Base-by-base conservation (phyloP, 2,888 invertebrate genomes). In the Sisyra nigra region DNA sequence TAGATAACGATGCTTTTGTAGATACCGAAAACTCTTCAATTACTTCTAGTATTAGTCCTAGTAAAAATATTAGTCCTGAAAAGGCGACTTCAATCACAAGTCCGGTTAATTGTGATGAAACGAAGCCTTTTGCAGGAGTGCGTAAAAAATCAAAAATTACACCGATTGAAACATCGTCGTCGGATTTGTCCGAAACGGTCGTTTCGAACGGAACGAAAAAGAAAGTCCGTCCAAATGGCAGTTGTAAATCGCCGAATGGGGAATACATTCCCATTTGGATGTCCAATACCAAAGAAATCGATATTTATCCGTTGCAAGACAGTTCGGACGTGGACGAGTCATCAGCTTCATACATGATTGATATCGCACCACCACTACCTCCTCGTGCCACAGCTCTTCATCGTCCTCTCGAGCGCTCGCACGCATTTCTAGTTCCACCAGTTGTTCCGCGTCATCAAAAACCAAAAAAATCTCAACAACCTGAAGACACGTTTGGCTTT, bases 401-500 rank as follows among this genome's bases (percentile, higher is more conserved):
- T 59, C 74, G 78, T 50, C 86, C 87, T 9, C 63, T 88, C 48
- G 86, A 87, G 55, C 68, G 84, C 48, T 77, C 74, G 1, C 66
- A 66, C 52, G 54, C 68, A 7, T 46, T 48, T 31, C 48, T 45
- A 35, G 45, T 54, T 67, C 83, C 83, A 15, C 82, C 84, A 2
- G 72, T 75, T 57, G 72, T 83, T 51, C 72, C 73, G 36, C 63
- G 77, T 46, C 74, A 76, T 54, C 69, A 77, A 53, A 80, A 80
- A 61, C 76, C 77, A 48, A 77, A 76, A 59, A 74, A 37, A 38
- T 2, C 17, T 15, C 30, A 76, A 34, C 66, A 71, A 47, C 72
- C 72, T 13, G 83, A 85, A 57, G 86, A 86, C 57, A 76, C 80
- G 38, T 87, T 87, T 57, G 79, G 77, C 50, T 87, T 86, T 58